A percentile compares a stretch with the other conserved stretches of the same genome.
Conservation (phyloP, 2,113 vertebrate species). For the Collichthys lucidus region DNA sequence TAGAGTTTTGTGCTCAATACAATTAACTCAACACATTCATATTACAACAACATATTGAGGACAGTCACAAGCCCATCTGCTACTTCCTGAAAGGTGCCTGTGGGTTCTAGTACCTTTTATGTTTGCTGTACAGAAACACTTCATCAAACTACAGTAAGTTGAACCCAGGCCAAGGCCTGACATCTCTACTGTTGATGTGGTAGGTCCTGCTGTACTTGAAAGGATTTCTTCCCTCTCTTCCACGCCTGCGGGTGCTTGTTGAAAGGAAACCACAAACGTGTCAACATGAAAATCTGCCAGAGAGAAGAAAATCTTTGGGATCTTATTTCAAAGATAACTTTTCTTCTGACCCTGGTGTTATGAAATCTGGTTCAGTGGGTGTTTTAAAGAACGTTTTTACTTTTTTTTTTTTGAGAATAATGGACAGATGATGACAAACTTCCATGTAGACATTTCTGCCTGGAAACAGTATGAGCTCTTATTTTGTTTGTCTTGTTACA, state of each 20-base stretch:
- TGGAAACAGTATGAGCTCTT: not conserved
- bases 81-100: not conserved
- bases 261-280: conserved; percentile 50
- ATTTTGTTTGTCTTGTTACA: conserved; percentile 1
- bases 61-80: not conserved
- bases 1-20: not conserved
- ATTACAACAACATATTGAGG: not conserved
- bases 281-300: conserved; percentile 38
- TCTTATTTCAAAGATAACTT: conserved; percentile 41
- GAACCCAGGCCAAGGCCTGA: conserved; percentile 1
- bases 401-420: not conserved
- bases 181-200: conserved; percentile 17
- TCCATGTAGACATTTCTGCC: conserved; percentile 2
- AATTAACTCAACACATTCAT: not conserved
- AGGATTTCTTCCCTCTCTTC: not conserved
- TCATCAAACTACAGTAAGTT: not conserved
- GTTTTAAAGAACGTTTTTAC: not conserved
- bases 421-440: not conserved
- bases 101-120: not conserved
- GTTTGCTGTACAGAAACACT: not conserved
- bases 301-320: conserved; percentile 23
- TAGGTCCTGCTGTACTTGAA: conserved; percentile 13
- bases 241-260: conserved; percentile 40
- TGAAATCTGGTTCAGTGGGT: not conserved
- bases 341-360: not conserved